A percentile compares a stretch with the other conserved stretches of the same genome.
Evolutionary conservation across 2,888 invertebrate species (phyloP).

Genomic region (Lumbricus terrestris): DNA sequence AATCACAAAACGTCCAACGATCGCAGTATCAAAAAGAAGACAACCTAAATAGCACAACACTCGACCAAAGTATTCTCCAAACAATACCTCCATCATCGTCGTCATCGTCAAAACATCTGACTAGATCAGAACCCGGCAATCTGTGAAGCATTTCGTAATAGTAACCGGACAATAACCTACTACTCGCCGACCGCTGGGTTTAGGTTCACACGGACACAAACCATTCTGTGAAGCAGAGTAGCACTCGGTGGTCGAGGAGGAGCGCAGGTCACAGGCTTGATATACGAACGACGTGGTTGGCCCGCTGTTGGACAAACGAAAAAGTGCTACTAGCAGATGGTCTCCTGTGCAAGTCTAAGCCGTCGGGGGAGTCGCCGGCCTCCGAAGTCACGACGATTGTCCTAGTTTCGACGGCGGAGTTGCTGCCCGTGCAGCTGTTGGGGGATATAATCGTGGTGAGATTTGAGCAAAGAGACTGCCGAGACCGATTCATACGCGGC

Average conservation of each 20-base stretch:
- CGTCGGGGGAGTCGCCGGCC: background rate
- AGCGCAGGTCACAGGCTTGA: constrained; percentile 11
- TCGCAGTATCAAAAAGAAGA: background rate
- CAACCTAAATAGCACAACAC: background rate
- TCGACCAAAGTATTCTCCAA: background rate
- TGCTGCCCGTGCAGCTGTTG: constrained; percentile 14
- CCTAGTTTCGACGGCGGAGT: constrained; percentile 14
- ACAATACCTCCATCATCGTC: background rate
- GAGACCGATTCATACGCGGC: background rate
- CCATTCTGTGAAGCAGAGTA: background rate
- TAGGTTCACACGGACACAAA: background rate
- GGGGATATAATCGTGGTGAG: background rate
- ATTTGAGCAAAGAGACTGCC: constrained; percentile 18
- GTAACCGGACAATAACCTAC: background rate
- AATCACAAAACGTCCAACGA: background rate
- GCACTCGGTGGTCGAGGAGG: background rate
- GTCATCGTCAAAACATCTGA: background rate
- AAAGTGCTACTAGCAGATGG: constrained; percentile 12
- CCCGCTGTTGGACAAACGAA: constrained; percentile 7
- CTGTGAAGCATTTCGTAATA: too few relatives aligned
- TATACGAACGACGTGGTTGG: constrained; percentile 18
- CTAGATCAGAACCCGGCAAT: background rate
- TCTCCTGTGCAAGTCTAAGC: background rate
- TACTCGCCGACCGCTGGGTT: background rate
- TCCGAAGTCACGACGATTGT: constrained; percentile 13